Evolutionary conservation across 2,113 vertebrate genomes (phyloP).

Genomic region (Cinclus cinclus): DNA sequence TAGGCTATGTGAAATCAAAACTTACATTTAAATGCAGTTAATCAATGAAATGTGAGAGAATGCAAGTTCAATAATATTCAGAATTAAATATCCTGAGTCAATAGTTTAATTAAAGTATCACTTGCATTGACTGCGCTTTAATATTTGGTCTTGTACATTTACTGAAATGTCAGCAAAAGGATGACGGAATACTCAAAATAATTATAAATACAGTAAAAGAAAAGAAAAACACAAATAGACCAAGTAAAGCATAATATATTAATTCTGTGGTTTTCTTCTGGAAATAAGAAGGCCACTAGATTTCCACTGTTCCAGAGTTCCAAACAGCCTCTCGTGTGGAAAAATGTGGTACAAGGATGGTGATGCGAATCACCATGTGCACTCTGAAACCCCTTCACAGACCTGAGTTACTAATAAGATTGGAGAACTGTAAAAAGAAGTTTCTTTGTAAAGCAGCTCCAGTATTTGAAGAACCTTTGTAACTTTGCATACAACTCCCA

Average conservation of each 20-base stretch:
- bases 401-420: background rate
- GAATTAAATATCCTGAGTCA: background rate
- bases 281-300: background rate
- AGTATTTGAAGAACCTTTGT: background rate
- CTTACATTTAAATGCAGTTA: background rate
- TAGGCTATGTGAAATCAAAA: background rate
- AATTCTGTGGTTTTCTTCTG: background rate
- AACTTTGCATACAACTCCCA: background rate
- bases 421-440: background rate
- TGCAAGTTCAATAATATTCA: constrained; percentile 1
- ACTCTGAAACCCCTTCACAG: background rate
- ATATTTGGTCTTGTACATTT: background rate
- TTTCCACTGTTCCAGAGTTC: background rate
- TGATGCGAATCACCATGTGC: background rate
- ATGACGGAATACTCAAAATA: background rate
- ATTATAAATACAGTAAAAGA: background rate
- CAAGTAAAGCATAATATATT: background rate
- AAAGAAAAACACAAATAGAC: background rate
- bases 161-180: background rate
- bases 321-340: background rate
- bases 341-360: background rate
- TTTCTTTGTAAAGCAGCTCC: background rate
- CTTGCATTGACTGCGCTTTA: background rate
- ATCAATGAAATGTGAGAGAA: constrained; percentile 2
- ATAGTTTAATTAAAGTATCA: constrained; percentile 30